Conservation (phyloP, 1,140 invertebrate species). For the Bombyx mori region ASM3026992v2 NC_085121.1:6215501-6216000, state of each 20-base stretch:
- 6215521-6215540: conserved; percentile 53
- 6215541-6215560: conserved; percentile 51
- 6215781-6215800: conserved; percentile 83
- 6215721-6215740: neutral
- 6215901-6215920: conserved; percentile 20
- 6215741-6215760: neutral
- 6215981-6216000: no score
- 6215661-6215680: conserved; percentile 55
- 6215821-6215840: conserved; percentile 70
- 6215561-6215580: conserved; percentile 35
- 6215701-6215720: neutral
- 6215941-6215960: no score
- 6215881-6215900: conserved; percentile 1
- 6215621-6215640: conserved; percentile 46
- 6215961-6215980: no score
- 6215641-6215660: conserved; percentile 22
- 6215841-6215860: conserved; percentile 84
- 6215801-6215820: conserved; percentile 74
- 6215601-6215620: conserved; percentile 50
- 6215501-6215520: conserved; percentile 46
- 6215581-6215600: conserved; percentile 46
- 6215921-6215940: no score
- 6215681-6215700: neutral
- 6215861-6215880: conserved; percentile 83
- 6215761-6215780: conserved; percentile 72